A percentile compares a stretch with the other conserved stretches of the same genome.
Evolutionary conservation across 2,797 vertebrate species (phyloP).

Genomic region (Enteromius anoplus): DNA sequence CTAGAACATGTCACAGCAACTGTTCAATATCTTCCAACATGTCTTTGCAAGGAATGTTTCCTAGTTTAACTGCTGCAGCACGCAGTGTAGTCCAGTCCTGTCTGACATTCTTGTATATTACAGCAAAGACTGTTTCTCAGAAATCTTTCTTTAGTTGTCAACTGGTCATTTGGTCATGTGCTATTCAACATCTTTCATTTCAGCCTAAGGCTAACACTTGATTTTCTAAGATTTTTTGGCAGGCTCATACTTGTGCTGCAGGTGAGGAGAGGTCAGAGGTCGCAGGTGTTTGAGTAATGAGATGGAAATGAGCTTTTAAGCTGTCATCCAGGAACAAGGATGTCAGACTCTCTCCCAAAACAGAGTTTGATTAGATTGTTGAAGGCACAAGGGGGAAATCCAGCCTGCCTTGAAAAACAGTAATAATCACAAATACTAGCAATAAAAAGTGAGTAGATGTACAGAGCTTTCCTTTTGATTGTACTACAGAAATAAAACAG

Average conservation of each 20-base stretch:
- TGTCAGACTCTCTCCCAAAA: background rate
- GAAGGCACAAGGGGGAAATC: background rate
- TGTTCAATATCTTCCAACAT: background rate
- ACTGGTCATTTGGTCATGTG: background rate
- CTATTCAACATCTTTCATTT: background rate
- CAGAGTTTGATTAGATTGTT: background rate
- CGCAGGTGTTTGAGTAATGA: constrained; percentile 31
- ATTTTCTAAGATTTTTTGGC: background rate
- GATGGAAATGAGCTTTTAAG: constrained; percentile 36
- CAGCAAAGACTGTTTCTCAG: background rate
- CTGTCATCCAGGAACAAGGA: background rate
- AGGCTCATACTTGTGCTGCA: constrained; percentile 11
- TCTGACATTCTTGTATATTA: background rate
- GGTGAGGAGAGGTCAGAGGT: constrained; percentile 24
- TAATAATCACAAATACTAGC: background rate
- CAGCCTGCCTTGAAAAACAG: background rate
- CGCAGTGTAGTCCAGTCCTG: background rate
- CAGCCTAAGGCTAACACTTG: background rate
- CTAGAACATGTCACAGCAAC: background rate
- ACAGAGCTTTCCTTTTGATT: background rate
- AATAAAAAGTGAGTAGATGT: background rate
- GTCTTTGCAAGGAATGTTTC: constrained; percentile 2
- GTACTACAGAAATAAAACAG: no score
- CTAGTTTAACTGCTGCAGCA: no score
- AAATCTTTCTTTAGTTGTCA: constrained; percentile 1